Conservation (phyloP, 2,888 invertebrate genomes). For the Caenorhabditis auriculariae region DNA sequence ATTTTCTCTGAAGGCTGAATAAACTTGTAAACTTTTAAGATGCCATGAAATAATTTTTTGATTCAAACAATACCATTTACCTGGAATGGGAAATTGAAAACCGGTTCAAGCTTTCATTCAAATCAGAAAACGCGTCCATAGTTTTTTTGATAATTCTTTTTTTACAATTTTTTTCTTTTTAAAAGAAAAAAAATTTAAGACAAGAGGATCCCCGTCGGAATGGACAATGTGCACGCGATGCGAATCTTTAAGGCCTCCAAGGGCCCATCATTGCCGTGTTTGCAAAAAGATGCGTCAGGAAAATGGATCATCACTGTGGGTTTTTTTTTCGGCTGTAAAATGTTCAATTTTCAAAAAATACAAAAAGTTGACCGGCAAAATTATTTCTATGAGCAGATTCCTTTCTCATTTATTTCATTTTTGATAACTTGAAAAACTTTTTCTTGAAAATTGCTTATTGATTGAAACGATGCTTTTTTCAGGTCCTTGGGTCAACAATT, state of each 20-base stretch:
- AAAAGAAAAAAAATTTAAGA: not conserved
- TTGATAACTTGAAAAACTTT: not conserved
- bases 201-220: conserved; percentile 46
- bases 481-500: conserved; percentile 79
- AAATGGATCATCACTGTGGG: conserved; percentile 83
- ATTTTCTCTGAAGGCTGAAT: no score
- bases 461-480: conserved; percentile 8
- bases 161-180: no score
- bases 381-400: no score
- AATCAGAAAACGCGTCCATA: no score
- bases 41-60: no score
- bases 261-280: conserved; percentile 85
- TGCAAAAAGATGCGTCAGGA: conserved; percentile 79
- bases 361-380: not conserved
- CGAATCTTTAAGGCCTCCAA: conserved; percentile 77
- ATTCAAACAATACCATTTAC: no score
- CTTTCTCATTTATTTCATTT: not conserved
- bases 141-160: no score
- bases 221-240: conserved; percentile 79
- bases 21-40: no score
- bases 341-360: not conserved
- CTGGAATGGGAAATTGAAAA: no score
- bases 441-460: not conserved
- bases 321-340: conserved; percentile 4
- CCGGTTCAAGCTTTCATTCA: no score